These are phyloP conservation scores for Lagodon rhomboides DNA, from an alignment of 2,797 vertebrate genomes.

Conservation along the genomic window DNA sequence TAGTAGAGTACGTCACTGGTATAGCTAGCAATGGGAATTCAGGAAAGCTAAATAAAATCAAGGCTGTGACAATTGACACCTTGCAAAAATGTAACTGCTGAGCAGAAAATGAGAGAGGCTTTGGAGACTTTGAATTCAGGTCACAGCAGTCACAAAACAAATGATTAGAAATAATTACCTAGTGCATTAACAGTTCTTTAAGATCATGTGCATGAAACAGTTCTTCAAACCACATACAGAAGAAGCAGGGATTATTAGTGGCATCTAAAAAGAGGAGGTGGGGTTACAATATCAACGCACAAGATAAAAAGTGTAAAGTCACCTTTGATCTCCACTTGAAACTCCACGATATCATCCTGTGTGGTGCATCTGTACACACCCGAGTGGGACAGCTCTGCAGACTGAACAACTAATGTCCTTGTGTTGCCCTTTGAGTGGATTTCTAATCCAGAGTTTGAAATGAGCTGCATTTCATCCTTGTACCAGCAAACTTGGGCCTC, in stretches of 20 bases:
- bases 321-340: conserved; percentile 91
- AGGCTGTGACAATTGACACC: conserved; percentile 64
- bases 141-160: conserved; percentile 56
- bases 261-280: conserved; percentile 71
- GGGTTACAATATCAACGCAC: conserved; percentile 67
- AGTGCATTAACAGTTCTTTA: conserved; percentile 53
- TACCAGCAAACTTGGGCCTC: conserved; percentile 85
- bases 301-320: conserved; percentile 83
- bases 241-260: conserved; percentile 79
- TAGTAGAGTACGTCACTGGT: conserved; percentile 78
- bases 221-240: conserved; percentile 64
- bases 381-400: conserved; percentile 81
- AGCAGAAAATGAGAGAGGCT: conserved; percentile 57
- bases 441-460: conserved; percentile 79
- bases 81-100: conserved; percentile 63
- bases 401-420: conserved; percentile 83
- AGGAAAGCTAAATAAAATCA: conserved; percentile 81
- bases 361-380: conserved; percentile 86
- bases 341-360: conserved; percentile 84
- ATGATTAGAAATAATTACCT: conserved; percentile 42
- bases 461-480: conserved; percentile 83
- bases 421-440: conserved; percentile 81
- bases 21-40: conserved; percentile 84
- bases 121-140: conserved; percentile 59
- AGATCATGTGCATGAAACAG: conserved; percentile 58